phyloP scores from a whole-genome alignment of 2,113 vertebrate species.

The Cichladusa arquata region DNA sequence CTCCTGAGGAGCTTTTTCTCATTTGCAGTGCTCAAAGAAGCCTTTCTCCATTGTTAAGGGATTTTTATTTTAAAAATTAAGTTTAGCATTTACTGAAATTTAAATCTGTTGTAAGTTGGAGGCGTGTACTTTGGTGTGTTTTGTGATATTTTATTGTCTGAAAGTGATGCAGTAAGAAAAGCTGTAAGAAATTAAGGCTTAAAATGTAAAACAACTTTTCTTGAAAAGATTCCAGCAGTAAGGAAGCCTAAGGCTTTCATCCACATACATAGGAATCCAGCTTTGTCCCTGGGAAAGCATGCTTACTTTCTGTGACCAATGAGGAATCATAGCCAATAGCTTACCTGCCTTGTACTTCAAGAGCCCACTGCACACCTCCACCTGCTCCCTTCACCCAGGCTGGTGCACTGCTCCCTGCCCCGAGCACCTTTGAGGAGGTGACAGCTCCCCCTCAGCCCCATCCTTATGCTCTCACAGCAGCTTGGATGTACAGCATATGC shows the following conservation, averaged over 20 bases:
- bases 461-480: background rate
- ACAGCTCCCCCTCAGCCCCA: background rate
- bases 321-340: background rate
- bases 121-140: rapidly evolving
- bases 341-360: background rate
- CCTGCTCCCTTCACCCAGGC: background rate
- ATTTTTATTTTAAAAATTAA: background rate
- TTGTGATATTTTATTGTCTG: background rate
- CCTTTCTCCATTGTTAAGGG: background rate
- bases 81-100: background rate
- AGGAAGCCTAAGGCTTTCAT: background rate
- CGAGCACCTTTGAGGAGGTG: background rate
- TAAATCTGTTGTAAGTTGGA: background rate
- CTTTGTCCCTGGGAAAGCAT: background rate
- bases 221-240: background rate
- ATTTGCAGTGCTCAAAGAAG: background rate
- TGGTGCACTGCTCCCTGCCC: background rate
- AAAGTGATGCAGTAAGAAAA: background rate
- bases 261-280: background rate
- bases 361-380: background rate
- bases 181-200: slow-evolving; percentile 23
- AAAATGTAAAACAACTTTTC: background rate
- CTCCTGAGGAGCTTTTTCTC: background rate
- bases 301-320: background rate
- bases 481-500: background rate